phyloP scores from a whole-genome alignment of 2,797 vertebrate species.

The Gymnopithys bicolor region DNA sequence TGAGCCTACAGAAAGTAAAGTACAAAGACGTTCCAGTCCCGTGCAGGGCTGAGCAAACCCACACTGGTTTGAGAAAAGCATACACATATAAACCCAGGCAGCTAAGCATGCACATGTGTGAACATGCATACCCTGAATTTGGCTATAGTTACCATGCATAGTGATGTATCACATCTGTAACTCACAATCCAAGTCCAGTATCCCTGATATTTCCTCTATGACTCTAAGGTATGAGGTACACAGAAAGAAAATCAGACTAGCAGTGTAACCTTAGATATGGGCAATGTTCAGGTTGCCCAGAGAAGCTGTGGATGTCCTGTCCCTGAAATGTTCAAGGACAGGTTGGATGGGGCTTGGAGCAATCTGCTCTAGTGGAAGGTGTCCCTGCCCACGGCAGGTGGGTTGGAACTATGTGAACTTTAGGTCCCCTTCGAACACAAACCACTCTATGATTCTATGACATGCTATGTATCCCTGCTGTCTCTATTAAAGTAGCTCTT shows the following conservation, averaged over 20 bases:
- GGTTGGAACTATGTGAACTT: background rate
- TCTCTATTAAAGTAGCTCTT: background rate
- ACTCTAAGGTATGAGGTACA: background rate
- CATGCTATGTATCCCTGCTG: background rate
- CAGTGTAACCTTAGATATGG: rapidly evolving
- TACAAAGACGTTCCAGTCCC: background rate
- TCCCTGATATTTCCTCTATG: background rate
- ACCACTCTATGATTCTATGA: background rate
- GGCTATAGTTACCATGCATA: background rate
- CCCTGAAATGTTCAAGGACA: background rate
- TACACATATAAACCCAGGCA: rapidly evolving
- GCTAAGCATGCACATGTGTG: background rate
- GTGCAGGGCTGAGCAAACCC: background rate
- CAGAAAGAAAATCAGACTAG: background rate
- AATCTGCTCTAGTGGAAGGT: background rate
- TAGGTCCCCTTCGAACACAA: background rate
- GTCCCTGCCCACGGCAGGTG: background rate
- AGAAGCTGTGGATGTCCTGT: background rate
- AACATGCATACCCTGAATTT: background rate
- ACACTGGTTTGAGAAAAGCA: background rate
- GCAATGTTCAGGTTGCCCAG: background rate
- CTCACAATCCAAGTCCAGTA: background rate
- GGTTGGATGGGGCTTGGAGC: background rate
- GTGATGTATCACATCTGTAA: background rate
- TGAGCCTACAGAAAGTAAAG: background rate